Base-by-base conservation (phyloP, 2,888 invertebrate species). In the Zygothrica quintamaculata region DNA sequence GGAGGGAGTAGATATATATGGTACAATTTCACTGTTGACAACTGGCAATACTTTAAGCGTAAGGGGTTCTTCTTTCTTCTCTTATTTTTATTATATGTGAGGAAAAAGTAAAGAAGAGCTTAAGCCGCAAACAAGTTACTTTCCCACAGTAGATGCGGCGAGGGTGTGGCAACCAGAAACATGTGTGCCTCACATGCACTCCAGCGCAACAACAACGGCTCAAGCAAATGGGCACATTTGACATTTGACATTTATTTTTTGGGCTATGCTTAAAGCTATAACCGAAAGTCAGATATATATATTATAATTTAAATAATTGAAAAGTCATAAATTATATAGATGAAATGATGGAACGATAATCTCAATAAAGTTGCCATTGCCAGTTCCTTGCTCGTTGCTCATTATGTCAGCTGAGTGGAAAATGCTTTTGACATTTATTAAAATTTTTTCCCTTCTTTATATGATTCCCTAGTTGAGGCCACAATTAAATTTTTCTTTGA, bases 321-420 rank as follows among this genome's bases (percentile, higher is more conserved):
- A 79, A 84, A 67, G 69, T 77, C 85, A 75, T 84, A 82, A 84
- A 82, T 82, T 77, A 77, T 77, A 65, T n/a, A n/a, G n/a, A n/a
- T 73, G 77, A 78, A 82, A 78, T 78, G 77, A 71, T 58, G 74
- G 57, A 55, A 57, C 31, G 56, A 36, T 42, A 46, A 52, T 44
- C 36, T 26, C 25, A 31, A 48, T 53, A 46, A 47, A 11, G 11
- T 65, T 56, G 55, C 18, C 31, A 3, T 60, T 65, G 69, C 70
- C 70, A 66, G 58, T 66, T 66, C 60, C 47, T 44, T 52, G 74
- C 76, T 62, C 74, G 64, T 65, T 69, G 71, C 73, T 80, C 73
- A 71, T 71, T 69, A 67, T 80, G 80, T 66, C 77, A 71, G 74
- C 67, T 69, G 65, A 69, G 77, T 69, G 74, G 66, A 62, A 81